Base-by-base conservation (phyloP, 2,113 vertebrate species). In the Serilophus lunatus region DNA sequence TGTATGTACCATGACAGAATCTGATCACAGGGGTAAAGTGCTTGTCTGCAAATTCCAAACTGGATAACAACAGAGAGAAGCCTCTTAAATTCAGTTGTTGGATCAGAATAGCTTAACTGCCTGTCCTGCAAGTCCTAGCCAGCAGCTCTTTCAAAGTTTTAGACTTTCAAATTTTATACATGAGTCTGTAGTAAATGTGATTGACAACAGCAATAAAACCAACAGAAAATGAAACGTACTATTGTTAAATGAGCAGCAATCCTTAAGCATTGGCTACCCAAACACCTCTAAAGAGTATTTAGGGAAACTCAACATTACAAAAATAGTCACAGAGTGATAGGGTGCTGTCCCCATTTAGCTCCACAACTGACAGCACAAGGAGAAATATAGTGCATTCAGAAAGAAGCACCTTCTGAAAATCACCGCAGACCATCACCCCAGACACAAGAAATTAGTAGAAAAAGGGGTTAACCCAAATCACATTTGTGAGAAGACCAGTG, bases 1-100 rank as follows among this genome's bases (percentile, higher is more conserved):
- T 18, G 22, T 16, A 7, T 29, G 13, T 3, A 28, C 36, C 18
- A 8, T 1, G n/a, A 28, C 4, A 3, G 16, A 47, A 17, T 29
- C 42, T 38, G 53, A 77, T 45, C 36, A 29, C 2, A 42, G 25
- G 13, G 19, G 18, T 16, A 22, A 45, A n/a, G 12, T 31, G 22
- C 25, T 49, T 80, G 33, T 25, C 35, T 56, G 23, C 8, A 51
- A 51, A 31, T 19, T 54, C 50, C 36, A 79, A 91, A 40, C 36
- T 91, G 0, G 0, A 20, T 10, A 17, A 31, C 57, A 10, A 38
- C 4, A 82, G 10, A 74, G 4, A 69, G 17, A 60, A 2, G 8
- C n/a, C 44, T 83, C 85, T 60, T 59, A 63, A 60, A 80, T n/a
- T 72, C 24, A 18, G 19, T 10, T 35, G 72, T 53, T 19, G 18